These are phyloP conservation scores for Picus viridis DNA, from an alignment of 2,797 vertebrate species.

Conservation along the genomic window DNA sequence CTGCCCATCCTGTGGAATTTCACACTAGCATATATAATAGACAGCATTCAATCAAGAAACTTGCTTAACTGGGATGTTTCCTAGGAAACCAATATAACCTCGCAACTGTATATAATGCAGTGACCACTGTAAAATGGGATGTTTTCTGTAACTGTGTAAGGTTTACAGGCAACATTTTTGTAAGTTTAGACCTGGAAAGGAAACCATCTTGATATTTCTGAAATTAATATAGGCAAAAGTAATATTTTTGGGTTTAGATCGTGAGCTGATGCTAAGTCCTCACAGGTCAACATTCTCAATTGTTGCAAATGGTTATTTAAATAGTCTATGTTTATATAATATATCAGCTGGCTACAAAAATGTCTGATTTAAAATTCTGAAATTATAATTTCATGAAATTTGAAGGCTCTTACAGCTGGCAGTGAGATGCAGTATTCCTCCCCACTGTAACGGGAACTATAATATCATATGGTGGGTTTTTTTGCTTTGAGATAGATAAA, in stretches of 20 bases:
- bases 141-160: background rate
- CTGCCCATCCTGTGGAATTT: background rate
- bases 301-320: background rate
- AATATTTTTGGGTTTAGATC: background rate
- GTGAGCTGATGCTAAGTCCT: background rate
- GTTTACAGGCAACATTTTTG: background rate
- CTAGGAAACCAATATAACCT: background rate
- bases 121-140: background rate
- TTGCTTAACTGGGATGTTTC: slow-evolving; percentile 2
- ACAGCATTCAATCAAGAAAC: background rate
- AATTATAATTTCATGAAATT: background rate
- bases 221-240: background rate
- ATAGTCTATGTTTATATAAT: background rate
- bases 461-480: background rate
- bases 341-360: background rate
- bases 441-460: background rate
- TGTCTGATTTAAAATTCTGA: background rate
- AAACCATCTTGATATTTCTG: background rate
- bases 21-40: background rate
- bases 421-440: background rate
- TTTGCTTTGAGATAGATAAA: background rate
- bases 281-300: background rate
- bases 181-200: background rate
- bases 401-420: background rate
- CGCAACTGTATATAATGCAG: background rate